phyloP scores from a whole-genome alignment of 2,113 vertebrate species.

The Tenrec ecaudatus region DNA sequence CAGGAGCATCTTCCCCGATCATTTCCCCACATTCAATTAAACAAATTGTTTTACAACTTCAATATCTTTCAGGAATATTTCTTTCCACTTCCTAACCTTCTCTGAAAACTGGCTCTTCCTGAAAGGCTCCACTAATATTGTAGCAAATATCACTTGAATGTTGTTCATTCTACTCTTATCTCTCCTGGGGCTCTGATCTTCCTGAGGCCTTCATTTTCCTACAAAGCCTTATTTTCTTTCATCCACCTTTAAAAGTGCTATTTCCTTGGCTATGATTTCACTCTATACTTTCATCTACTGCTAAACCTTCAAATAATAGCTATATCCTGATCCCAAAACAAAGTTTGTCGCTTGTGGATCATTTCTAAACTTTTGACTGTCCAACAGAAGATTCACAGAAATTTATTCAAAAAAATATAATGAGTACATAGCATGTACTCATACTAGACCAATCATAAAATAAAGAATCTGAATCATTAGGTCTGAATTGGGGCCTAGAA shows the following conservation, averaged over 20 bases:
- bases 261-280: not conserved
- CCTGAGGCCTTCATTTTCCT: not conserved
- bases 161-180: not conserved
- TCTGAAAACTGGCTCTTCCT: not conserved
- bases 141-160: not conserved
- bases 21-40: slow-evolving; percentile 14
- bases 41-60: slow-evolving; percentile 38
- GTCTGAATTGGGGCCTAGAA: not conserved
- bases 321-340: slow-evolving; percentile 18
- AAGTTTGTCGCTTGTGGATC: not conserved
- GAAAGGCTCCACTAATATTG: not conserved
- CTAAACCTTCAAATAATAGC: slow-evolving; percentile 36
- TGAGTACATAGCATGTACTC: not conserved
- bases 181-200: not conserved
- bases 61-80: slow-evolving; percentile 4
- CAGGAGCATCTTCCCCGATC: not conserved
- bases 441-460: not conserved
- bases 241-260: not conserved
- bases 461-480: not conserved
- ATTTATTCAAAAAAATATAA: not conserved
- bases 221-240: slow-evolving; percentile 27
- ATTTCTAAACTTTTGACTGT: slow-evolving; percentile 29
- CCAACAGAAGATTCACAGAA: not conserved
- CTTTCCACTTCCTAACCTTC: not conserved
- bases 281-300: slow-evolving; percentile 3